These are phyloP conservation scores for Glareola pratincola DNA, from an alignment of 2,113 vertebrate species.

Conservation along the genomic window DNA sequence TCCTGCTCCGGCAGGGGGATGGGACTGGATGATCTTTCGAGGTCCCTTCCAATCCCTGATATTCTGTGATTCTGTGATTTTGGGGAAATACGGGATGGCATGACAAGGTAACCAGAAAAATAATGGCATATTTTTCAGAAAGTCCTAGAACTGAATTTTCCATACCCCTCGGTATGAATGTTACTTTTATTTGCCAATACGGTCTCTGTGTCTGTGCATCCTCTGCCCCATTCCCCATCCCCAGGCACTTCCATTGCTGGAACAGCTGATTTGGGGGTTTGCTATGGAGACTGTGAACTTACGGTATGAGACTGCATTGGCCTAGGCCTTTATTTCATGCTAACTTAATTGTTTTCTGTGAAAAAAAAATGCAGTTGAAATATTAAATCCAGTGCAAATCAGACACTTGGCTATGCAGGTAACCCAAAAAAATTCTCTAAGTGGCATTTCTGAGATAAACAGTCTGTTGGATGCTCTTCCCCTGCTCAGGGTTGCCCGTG, in stretches of 20 bases:
- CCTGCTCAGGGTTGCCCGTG: neutral
- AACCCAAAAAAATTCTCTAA: neutral
- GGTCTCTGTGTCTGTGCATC: neutral
- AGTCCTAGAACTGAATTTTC: neutral
- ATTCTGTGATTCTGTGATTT: too few relatives aligned
- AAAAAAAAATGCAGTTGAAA: neutral
- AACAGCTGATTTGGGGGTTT: neutral
- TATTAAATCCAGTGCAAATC: neutral
- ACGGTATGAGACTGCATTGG: neutral
- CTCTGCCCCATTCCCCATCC: neutral
- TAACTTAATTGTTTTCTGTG: neutral
- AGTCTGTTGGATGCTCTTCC: neutral
- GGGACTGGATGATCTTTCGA: too few relatives aligned
- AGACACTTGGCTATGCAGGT: neutral
- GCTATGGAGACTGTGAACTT: neutral
- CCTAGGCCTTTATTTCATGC: neutral
- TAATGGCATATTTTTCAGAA: neutral
- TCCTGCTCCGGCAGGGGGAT: too few relatives aligned
- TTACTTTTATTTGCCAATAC: neutral
- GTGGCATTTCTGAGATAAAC: neutral
- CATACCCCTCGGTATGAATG: accelerated
- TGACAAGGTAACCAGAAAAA: neutral
- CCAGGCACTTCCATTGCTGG: neutral
- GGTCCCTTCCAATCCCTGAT: too few relatives aligned
- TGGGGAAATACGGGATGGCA: accelerated